phyloP scores from a whole-genome alignment of 2,888 invertebrate genomes.

The Pseudococcus jackbeardsleyi region DNA sequence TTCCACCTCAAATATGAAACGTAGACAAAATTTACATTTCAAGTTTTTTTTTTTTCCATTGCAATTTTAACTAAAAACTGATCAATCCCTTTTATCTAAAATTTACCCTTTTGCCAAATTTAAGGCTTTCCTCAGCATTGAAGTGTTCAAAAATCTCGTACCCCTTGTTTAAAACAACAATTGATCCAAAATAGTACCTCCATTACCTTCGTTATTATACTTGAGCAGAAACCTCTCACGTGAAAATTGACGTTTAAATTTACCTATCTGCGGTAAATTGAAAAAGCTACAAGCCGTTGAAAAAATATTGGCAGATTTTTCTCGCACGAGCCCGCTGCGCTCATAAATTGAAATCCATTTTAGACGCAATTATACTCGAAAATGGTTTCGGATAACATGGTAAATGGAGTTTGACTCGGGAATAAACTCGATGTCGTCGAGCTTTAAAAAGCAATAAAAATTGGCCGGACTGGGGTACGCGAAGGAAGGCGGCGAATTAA shows the following conservation, averaged over 20 bases:
- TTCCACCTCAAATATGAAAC: too few relatives aligned
- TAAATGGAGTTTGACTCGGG: not conserved
- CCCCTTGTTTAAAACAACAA: too few relatives aligned
- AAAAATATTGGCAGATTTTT: not conserved
- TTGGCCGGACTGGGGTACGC: not conserved
- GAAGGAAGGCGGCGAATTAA: not conserved
- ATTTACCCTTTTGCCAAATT: not conserved
- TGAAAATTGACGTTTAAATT: not conserved
- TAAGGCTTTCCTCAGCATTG: not conserved
- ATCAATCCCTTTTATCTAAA: not conserved
- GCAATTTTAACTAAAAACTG: too few relatives aligned
- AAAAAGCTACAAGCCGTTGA: not conserved
- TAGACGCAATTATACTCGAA: conserved; percentile 1
- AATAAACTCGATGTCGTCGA: not conserved
- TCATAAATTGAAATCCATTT: not conserved
- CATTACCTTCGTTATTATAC: too few relatives aligned
- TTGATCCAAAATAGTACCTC: too few relatives aligned
- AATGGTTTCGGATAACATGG: not conserved
- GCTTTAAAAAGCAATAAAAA: conserved; percentile 28
- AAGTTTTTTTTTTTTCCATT: too few relatives aligned
- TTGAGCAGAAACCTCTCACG: too few relatives aligned
- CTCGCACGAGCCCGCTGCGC: not conserved
- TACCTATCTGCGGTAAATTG: not conserved
- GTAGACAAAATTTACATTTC: too few relatives aligned
- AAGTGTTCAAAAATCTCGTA: not conserved